Conservation (phyloP, 2,888 invertebrate species). For the Ectemnius cavifrons region DNA sequence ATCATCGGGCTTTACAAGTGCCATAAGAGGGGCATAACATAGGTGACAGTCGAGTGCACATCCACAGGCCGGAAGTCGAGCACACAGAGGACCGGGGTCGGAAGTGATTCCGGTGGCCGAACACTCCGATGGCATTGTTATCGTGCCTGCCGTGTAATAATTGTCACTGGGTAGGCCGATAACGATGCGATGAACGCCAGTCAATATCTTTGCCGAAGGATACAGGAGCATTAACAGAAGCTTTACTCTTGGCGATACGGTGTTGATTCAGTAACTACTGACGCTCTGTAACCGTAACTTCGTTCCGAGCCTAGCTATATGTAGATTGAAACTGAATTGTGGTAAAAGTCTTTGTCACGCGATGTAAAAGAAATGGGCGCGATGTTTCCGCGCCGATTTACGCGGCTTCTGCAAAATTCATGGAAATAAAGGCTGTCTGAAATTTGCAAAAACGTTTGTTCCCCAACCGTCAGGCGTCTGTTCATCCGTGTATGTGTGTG, state of each 20-base stretch:
- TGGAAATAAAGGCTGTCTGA: neutral
- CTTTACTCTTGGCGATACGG: constrained; percentile 56
- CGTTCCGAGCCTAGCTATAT: constrained; percentile 22
- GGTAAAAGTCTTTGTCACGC: neutral
- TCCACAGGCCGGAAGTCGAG: constrained; percentile 64
- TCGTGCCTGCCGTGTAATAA: constrained; percentile 55
- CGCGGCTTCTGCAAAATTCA: neutral
- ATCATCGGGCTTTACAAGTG: no score
- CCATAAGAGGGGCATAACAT: constrained; percentile 18
- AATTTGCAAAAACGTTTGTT: neutral
- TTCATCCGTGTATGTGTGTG: no score
- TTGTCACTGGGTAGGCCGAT: constrained; percentile 58
- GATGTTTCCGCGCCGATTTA: neutral
- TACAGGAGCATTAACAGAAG: constrained; percentile 54
- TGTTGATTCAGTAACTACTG: constrained; percentile 62
- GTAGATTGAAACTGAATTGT: constrained; percentile 10
- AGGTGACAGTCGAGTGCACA: constrained; percentile 37
- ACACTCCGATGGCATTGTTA: constrained; percentile 69
- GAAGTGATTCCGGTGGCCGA: constrained; percentile 72
- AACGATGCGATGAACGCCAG: constrained; percentile 41
- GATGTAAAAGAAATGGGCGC: neutral
- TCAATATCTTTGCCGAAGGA: constrained; percentile 58
- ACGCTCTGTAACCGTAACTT: constrained; percentile 51
- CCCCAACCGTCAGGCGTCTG: no score
- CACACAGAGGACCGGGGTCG: constrained; percentile 72